Evolutionary conservation across 2,888 invertebrate species (phyloP).

Genomic region (Conops quadrifasciatus): DNA sequence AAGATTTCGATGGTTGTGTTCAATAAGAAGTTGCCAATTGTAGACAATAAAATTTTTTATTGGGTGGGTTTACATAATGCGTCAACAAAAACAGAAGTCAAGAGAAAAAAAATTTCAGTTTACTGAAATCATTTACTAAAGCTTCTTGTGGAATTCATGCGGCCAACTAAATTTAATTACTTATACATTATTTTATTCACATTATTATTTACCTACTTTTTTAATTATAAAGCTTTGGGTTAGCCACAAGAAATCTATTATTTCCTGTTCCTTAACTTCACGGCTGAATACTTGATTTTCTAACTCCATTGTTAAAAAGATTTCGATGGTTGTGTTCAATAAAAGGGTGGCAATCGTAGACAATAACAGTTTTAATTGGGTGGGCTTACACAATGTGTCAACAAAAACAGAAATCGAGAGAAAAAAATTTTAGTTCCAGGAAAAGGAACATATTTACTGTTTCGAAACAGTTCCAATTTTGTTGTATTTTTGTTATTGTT

Average conservation of each 20-base stretch:
- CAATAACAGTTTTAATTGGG: background rate
- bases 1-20: background rate
- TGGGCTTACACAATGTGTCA: too few species aligned
- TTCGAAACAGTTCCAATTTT: background rate
- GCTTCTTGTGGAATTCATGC: too few species aligned
- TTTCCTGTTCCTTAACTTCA: slow-evolving; percentile 38
- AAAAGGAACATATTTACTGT: too few species aligned
- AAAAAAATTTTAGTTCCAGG: too few species aligned
- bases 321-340: background rate
- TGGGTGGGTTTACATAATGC: too few species aligned
- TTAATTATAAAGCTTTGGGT: slow-evolving; percentile 52
- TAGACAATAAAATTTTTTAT: background rate
- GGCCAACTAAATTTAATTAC: background rate
- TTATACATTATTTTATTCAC: background rate
- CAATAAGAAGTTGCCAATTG: background rate
- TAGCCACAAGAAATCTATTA: slow-evolving; percentile 49
- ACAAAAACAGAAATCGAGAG: too few species aligned
- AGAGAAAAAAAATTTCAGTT: too few species aligned
- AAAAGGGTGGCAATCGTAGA: background rate
- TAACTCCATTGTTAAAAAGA: background rate
- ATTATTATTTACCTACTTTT: slow-evolving; percentile 48
- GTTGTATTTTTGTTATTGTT: too few species aligned
- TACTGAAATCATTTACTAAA: too few species aligned
- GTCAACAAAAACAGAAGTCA: too few species aligned
- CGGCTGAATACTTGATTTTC: background rate